phyloP scores from a whole-genome alignment of 2,113 vertebrate species.

The Zapornia atra region DNA sequence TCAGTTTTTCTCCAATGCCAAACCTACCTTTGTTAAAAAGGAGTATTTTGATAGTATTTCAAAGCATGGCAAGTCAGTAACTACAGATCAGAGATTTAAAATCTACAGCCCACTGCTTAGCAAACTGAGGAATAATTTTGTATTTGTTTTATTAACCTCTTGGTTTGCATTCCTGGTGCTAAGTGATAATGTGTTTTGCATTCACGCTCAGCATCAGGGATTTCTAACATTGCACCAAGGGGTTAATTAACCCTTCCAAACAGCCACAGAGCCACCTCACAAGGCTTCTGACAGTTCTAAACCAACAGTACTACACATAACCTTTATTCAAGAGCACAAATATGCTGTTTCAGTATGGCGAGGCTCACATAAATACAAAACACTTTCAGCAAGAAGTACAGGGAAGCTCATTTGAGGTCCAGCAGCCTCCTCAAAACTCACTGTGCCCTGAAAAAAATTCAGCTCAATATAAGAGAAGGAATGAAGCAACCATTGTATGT shows the following conservation, averaged over 20 bases:
- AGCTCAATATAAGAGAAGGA: neutral
- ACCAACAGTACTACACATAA: neutral
- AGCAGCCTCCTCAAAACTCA: neutral
- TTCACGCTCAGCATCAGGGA: neutral
- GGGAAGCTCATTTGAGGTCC: neutral
- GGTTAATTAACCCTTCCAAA: slow-evolving; percentile 14
- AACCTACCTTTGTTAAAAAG: slow-evolving; percentile 24
- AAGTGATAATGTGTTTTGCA: neutral
- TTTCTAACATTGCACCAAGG: neutral
- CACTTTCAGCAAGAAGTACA: neutral
- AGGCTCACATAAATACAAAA: slow-evolving; percentile 25
- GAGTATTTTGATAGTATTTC: slow-evolving; percentile 17
- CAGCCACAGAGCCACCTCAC: neutral
- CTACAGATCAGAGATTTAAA: neutral
- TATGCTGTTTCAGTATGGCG: neutral
- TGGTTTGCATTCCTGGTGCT: neutral
- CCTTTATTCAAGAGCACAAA: neutral
- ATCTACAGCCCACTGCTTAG: neutral
- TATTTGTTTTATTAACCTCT: neutral
- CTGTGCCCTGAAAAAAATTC: neutral
- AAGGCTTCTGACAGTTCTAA: neutral
- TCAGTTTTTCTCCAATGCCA: slow-evolving; percentile 42
- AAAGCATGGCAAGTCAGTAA: slow-evolving; percentile 36
- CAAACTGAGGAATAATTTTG: neutral
- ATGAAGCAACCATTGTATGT: neutral